Percentiles rank a stretch among this genome's conserved stretches.
phyloP scores from a whole-genome alignment of 30 jellyfish, hydroid and myxozoan species.

The Cassiopea xamachana region DNA sequence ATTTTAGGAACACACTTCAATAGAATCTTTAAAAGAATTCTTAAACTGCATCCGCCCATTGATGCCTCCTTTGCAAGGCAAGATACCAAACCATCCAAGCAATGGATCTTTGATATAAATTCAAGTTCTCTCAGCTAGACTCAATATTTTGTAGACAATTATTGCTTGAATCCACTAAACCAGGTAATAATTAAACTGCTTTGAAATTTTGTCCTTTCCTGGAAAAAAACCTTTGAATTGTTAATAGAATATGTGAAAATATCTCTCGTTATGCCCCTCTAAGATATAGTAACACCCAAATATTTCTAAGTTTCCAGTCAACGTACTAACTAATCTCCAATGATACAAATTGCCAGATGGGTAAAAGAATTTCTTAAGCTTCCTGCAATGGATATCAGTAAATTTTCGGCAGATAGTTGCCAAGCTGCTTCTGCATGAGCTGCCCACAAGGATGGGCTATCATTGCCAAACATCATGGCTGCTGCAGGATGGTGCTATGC shows the following conservation, averaged over 20 bases:
- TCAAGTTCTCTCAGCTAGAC: not conserved
- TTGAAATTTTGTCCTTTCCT: not conserved
- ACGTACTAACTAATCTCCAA: not conserved
- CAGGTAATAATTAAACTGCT: not conserved
- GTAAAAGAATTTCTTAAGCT: not conserved
- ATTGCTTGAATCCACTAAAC: not conserved
- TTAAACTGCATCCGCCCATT: not conserved
- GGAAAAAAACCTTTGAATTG: not conserved
- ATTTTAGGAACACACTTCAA: not conserved
- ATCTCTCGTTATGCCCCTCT: not conserved
- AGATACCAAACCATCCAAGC: not conserved
- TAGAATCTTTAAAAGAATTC: not conserved
- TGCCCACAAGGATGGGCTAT: not conserved
- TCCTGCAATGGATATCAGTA: not conserved
- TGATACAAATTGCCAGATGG: not conserved
- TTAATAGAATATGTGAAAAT: not conserved
- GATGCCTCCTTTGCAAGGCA: not conserved
- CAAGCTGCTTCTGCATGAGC: constrained; percentile 4
- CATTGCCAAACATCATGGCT: not conserved
- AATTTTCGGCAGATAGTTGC: not conserved
- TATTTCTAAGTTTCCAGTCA: not conserved
- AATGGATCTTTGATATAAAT: not conserved
- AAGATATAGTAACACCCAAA: not conserved
- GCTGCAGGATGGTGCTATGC: constrained; percentile 1
- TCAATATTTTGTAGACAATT: not conserved